These are phyloP conservation scores for Uria lomvia DNA, from an alignment of 2,113 vertebrate genomes.

Conservation along the genomic window DNA sequence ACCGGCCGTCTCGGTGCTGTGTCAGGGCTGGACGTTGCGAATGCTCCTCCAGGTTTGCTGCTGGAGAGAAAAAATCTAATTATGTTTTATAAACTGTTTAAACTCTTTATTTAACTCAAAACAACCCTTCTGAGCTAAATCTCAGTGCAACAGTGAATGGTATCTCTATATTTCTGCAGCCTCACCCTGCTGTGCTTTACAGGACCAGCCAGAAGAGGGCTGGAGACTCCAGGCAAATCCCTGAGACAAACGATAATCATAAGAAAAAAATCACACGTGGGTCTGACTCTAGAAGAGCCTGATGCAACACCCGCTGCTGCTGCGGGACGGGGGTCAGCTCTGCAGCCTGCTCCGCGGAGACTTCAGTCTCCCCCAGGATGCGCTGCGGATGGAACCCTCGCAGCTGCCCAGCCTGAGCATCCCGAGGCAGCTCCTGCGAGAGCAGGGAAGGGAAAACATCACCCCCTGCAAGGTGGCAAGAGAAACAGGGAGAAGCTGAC, in stretches of 20 bases:
- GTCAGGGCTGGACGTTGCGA: fast-evolving
- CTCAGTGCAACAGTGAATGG: background rate
- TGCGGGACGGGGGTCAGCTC: background rate
- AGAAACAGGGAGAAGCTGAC: background rate
- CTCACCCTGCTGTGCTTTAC: background rate
- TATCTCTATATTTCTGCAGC: fast-evolving
- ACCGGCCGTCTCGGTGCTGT: fast-evolving
- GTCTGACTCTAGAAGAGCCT: background rate
- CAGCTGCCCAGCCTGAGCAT: background rate
- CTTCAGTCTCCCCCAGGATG: background rate
- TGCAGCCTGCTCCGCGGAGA: background rate
- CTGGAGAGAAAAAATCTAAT: background rate
- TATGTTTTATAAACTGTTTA: background rate
- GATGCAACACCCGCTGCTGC: background rate
- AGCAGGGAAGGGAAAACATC: conserved; percentile 8
- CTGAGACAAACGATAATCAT: background rate
- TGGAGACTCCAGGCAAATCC: background rate
- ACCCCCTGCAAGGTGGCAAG: conserved; percentile 12
- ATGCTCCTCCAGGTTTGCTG: background rate
- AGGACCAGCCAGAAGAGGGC: background rate
- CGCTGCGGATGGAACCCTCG: background rate
- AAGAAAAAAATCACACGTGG: background rate
- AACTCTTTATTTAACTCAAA: background rate
- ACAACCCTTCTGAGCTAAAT: background rate
- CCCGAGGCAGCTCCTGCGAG: background rate